These are phyloP conservation scores for Pogonocherus hispidulus DNA, from an alignment of 2,888 invertebrate species.

Conservation along the genomic window DNA sequence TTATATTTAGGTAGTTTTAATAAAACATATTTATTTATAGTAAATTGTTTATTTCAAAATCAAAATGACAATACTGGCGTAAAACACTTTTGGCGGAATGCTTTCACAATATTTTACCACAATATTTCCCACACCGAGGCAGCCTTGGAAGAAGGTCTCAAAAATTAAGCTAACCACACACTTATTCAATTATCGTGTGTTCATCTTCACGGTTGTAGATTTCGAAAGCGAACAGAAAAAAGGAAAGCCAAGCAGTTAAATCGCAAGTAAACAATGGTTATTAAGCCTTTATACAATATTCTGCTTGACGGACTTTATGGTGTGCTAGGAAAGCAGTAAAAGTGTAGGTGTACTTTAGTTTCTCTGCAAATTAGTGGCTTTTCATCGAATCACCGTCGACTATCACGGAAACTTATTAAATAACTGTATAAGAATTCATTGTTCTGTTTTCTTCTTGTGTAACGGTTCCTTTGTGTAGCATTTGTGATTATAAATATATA, in stretches of 20 bases:
- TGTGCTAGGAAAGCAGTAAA: background rate
- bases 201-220: conserved; percentile 23
- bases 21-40: too few species aligned
- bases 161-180: conserved; percentile 16
- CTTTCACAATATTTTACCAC: background rate
- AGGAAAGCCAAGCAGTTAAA: conserved; percentile 10
- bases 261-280: conserved; percentile 13
- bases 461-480: too few species aligned
- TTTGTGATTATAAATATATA: too few species aligned
- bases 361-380: background rate
- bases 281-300: conserved; percentile 6
- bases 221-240: conserved; percentile 27
- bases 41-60: too few species aligned
- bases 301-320: conserved; percentile 13
- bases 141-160: conserved; percentile 24
- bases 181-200: conserved; percentile 2
- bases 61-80: too few species aligned
- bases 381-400: background rate
- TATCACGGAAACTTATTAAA: background rate
- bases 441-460: background rate
- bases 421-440: background rate
- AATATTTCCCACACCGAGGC: background rate
- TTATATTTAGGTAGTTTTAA: too few species aligned
- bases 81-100: conserved; percentile 5
- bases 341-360: background rate